Conservation (phyloP, 2,888 invertebrate genomes). For the Epirrita christyi region DNA sequence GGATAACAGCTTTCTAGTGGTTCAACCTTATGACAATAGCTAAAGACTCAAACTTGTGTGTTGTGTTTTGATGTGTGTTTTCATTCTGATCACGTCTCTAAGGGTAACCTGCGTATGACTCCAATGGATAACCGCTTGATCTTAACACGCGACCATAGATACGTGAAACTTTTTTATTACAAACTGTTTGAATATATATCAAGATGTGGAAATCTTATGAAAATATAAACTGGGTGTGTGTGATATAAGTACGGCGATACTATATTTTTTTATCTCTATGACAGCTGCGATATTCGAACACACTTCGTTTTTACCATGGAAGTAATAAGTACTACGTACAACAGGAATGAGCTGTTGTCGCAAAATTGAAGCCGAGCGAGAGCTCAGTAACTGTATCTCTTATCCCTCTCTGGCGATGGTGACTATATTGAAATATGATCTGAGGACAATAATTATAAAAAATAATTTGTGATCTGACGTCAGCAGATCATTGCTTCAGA, state of each 20-base stretch:
- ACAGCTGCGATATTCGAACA: background rate
- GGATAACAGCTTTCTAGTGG: conserved; percentile 10
- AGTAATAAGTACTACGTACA: too few species aligned
- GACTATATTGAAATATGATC: too few species aligned
- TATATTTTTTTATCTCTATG: background rate
- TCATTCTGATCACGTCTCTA: conserved; percentile 27
- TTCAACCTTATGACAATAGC: conserved; percentile 1
- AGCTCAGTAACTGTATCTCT: too few species aligned
- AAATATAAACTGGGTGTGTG: background rate
- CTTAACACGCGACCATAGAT: conserved; percentile 28
- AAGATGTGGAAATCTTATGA: background rate
- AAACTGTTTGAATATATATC: conserved; percentile 26
- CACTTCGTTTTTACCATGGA: background rate
- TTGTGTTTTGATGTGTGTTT: conserved; percentile 1
- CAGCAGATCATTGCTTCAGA: too few species aligned
- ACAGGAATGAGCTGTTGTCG: too few species aligned
- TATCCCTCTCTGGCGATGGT: too few species aligned
- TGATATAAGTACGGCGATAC: background rate
- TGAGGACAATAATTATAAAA: too few species aligned
- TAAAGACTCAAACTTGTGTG: conserved; percentile 9
- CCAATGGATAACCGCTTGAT: conserved; percentile 37
- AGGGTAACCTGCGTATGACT: conserved; percentile 31
- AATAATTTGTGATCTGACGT: too few species aligned
- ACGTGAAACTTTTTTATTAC: conserved; percentile 26
- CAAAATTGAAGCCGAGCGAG: too few species aligned